phyloP scores from a whole-genome alignment of 1,140 invertebrate genomes.

The Bathynomus jamesi region DNA sequence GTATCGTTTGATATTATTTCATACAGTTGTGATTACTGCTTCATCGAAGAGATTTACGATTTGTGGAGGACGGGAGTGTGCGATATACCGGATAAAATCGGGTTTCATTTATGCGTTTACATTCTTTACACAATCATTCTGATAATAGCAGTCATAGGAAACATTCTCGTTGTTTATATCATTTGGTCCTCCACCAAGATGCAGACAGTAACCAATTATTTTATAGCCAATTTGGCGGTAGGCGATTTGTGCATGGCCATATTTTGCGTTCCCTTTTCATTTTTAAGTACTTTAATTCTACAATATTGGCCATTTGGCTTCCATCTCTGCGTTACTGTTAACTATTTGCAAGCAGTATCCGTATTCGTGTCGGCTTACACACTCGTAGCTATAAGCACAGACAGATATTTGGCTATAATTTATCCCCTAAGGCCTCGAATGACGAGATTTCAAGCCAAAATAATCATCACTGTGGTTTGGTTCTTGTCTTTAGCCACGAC shows the following conservation, averaged over 20 bases:
- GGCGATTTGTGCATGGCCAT: slow-evolving; percentile 76
- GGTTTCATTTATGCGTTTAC: slow-evolving; percentile 58
- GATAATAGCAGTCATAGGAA: slow-evolving; percentile 63
- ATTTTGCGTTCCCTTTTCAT: slow-evolving; percentile 79
- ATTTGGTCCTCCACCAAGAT: slow-evolving; percentile 66
- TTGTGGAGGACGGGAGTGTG: slow-evolving; percentile 22
- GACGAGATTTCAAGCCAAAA: slow-evolving; percentile 59
- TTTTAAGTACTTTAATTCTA: slow-evolving; percentile 62
- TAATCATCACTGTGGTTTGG: slow-evolving; percentile 56
- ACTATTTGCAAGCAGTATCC: slow-evolving; percentile 64
- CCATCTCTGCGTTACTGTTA: slow-evolving; percentile 65
- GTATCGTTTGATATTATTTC: neutral
- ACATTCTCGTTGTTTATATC: slow-evolving; percentile 72
- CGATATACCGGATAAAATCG: slow-evolving; percentile 11
- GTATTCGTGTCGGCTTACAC: slow-evolving; percentile 78
- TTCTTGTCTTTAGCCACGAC: slow-evolving; percentile 66
- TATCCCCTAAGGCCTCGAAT: slow-evolving; percentile 72
- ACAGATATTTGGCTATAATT: slow-evolving; percentile 80
- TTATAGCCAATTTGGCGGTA: slow-evolving; percentile 74
- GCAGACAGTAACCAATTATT: slow-evolving; percentile 79
- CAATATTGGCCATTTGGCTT: slow-evolving; percentile 76
- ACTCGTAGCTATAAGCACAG: slow-evolving; percentile 72
- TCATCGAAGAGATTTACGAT: neutral
- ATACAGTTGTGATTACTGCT: neutral
- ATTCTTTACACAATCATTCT: slow-evolving; percentile 66